Percentiles rank a stretch among this genome's conserved stretches.
These are phyloP conservation scores for Zaprionus davidi DNA, from an alignment of 1,140 invertebrate species.

Conservation along the genomic window DNA sequence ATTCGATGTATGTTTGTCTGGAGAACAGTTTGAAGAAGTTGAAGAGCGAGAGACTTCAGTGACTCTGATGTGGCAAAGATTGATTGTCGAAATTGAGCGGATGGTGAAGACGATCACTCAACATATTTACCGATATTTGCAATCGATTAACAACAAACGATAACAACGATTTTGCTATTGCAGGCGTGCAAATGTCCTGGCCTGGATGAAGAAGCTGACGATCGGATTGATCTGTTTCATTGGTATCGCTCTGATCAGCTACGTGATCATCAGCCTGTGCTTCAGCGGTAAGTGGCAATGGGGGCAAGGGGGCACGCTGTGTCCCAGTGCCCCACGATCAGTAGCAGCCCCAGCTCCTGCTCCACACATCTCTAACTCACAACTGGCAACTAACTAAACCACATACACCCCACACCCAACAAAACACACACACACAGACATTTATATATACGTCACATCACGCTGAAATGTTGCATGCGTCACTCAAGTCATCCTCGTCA, in stretches of 20 bases:
- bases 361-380: conserved; percentile 54
- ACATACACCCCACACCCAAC: conserved; percentile 4
- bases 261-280: conserved; percentile 79
- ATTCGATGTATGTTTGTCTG: neutral
- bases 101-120: neutral
- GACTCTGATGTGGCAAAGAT: neutral
- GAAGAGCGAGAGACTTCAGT: neutral
- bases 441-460: conserved; percentile 3
- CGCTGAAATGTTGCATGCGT: conserved; percentile 36
- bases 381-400: conserved; percentile 51
- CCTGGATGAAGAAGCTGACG: conserved; percentile 82
- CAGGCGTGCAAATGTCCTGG: conserved; percentile 78
- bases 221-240: conserved; percentile 81
- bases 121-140: neutral
- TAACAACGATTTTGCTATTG: conserved; percentile 8
- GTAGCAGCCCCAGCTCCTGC: conserved; percentile 16
- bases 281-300: conserved; percentile 77
- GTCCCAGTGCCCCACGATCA: neutral
- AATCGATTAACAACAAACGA: neutral
- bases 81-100: conserved; percentile 6
- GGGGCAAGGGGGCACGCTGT: too few species aligned
- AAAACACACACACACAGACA: conserved; percentile 4
- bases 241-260: conserved; percentile 77
- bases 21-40: neutral
- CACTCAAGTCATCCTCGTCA: conserved; percentile 19